Evolutionary conservation across 2,797 vertebrate genomes (phyloP).

Genomic region (Poliocrania exsul): DNA sequence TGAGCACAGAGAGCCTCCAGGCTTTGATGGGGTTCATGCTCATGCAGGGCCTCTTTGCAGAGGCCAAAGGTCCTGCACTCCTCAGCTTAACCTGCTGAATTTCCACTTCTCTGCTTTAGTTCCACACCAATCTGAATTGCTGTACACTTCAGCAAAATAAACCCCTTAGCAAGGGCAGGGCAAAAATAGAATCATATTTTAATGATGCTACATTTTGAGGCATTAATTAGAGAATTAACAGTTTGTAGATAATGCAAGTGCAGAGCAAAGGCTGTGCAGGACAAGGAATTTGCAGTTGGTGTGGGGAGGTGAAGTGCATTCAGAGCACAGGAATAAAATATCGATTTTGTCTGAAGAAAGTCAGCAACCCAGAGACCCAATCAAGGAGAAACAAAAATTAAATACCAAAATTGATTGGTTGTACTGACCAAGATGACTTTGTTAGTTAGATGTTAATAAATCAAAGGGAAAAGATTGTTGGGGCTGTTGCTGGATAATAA

Average conservation of each 20-base stretch:
- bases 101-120: neutral
- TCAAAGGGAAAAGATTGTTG: conserved; percentile 80
- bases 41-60: neutral
- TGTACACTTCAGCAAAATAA: neutral
- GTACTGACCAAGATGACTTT: conserved; percentile 79
- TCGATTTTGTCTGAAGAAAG: conserved; percentile 82
- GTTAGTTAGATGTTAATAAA: conserved; percentile 90
- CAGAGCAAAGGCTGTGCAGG: neutral
- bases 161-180: neutral
- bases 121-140: neutral
- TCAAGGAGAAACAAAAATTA: conserved; percentile 89
- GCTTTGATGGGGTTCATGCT: neutral
- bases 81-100: neutral
- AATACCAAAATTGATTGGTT: conserved; percentile 91
- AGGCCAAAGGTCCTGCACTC: neutral
- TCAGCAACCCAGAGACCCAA: conserved; percentile 81
- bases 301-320: conserved; percentile 43
- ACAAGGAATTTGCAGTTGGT: conserved; percentile 18
- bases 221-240: neutral
- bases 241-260: neutral
- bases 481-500: conserved; percentile 40
- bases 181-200: neutral
- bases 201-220: neutral
- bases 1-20: neutral
- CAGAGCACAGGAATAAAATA: conserved; percentile 79